Base-by-base conservation (phyloP, 2,113 vertebrate species). In the Glareola pratincola region DNA sequence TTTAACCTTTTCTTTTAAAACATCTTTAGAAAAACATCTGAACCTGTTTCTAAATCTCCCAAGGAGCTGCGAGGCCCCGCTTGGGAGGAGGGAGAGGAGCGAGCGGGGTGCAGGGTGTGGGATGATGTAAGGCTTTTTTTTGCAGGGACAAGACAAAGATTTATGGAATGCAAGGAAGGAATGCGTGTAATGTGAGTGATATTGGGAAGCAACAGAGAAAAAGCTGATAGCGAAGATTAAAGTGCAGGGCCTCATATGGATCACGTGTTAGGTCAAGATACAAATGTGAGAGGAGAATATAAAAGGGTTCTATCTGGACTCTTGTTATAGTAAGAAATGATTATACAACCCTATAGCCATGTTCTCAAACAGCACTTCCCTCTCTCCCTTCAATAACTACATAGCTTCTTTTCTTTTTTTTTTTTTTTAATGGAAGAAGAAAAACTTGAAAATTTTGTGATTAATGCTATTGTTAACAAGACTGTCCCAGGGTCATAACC, bases 61-160 rank as follows among this genome's bases (percentile, higher is more conserved):
- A 63, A 50, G 34, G 51, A 93, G 77, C 57, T 75, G 34, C 26
- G 62, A 84, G 75, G 68, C 53, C 71, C 34, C 20, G 14, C 39
- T 21, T 67, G 37, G 72, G 76, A 74, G 80, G 37, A 59, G 57
- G 67, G 53, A 56, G 88, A 96, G 90, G 90, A 92, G 73, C 2
- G 14, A 56, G 34, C 19, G 14, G 48, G 67, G 47, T 30, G 47
- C 34, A 29, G 50, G 53, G 71, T 72, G 43, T 88, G 72, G 66
- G 90, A 95, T 92, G 96, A 96, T 43, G 24, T 34, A 93, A 90
- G 43, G 63, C 36, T 69, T 34, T 94, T 85, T 95, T 96, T 86
- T 90, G 71, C 75, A 64, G 74, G 94, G 92, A 96, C 41, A 73
- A 85, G 94, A 90, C 62, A 92, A 97, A 98, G 97, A 98, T 97